Conservation (phyloP, 2,888 invertebrate species). For the Drosophila meridionalis region DNA sequence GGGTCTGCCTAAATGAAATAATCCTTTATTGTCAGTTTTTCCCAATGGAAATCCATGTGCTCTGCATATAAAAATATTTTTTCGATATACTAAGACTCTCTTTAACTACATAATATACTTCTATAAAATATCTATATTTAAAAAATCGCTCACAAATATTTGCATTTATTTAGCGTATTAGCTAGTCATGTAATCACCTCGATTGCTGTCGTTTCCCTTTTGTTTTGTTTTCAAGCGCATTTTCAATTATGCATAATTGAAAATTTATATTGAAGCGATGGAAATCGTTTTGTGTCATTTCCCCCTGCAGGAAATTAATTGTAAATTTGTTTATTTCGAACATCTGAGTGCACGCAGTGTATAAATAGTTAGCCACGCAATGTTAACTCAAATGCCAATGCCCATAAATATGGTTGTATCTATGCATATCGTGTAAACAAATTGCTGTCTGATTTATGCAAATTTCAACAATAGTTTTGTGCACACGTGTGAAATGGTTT, state of each 20-base stretch:
- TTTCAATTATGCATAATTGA: conserved; percentile 61
- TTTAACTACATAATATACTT: background rate
- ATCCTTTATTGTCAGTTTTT: no score
- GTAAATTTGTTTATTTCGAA: conserved; percentile 61
- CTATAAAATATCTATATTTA: background rate
- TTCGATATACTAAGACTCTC: background rate
- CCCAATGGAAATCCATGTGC: no score
- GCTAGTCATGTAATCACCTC: background rate
- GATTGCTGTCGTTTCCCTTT: background rate
- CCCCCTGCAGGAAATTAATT: conserved; percentile 68
- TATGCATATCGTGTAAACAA: conserved; percentile 12
- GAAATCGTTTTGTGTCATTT: conserved; percentile 51
- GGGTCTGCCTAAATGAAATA: no score
- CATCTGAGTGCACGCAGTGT: conserved; percentile 16
- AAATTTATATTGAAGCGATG: conserved; percentile 29
- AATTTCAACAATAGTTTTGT: conserved; percentile 31
- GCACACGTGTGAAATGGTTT: background rate
- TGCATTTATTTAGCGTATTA: background rate
- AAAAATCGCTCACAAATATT: background rate
- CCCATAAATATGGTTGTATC: conserved; percentile 10
- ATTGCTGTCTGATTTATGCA: conserved; percentile 32
- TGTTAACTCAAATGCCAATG: conserved; percentile 30
- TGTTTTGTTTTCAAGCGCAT: conserved; percentile 14
- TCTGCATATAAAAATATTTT: background rate
- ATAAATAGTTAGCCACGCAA: conserved; percentile 29